These are phyloP conservation scores for Nemotelus pantherinus DNA, from an alignment of 2,888 invertebrate species.

Conservation along the genomic window DNA sequence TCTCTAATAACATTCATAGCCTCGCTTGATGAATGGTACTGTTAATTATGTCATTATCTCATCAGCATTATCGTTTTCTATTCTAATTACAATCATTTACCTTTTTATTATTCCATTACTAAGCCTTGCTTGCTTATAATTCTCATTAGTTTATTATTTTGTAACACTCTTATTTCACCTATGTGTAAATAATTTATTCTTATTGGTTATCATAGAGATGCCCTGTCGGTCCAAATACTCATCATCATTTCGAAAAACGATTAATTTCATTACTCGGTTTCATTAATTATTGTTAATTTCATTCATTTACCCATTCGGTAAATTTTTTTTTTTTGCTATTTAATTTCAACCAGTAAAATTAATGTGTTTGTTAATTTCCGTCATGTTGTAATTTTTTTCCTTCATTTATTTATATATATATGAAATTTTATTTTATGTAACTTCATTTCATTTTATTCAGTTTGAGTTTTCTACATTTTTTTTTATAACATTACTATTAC, in stretches of 20 bases:
- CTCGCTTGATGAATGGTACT: slow-evolving; percentile 49
- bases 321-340: too few relatives aligned
- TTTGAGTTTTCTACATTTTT: background rate
- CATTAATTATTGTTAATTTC: slow-evolving; percentile 49
- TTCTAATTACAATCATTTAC: slow-evolving; percentile 7
- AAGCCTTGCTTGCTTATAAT: background rate
- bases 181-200: slow-evolving; percentile 27
- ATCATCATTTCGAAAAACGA: slow-evolving; percentile 33
- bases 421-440: slow-evolving; percentile 6
- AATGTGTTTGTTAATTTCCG: slow-evolving; percentile 32
- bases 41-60: slow-evolving; percentile 45
- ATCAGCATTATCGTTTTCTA: slow-evolving; percentile 22
- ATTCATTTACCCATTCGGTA: slow-evolving; percentile 38
- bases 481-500: slow-evolving; percentile 47
- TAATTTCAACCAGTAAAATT: too few relatives aligned
- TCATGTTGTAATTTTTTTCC: slow-evolving; percentile 46
- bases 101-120: slow-evolving; percentile 1
- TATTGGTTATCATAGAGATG: slow-evolving; percentile 41
- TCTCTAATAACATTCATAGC: slow-evolving; percentile 43
- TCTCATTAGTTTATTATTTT: background rate
- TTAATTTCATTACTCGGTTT: background rate
- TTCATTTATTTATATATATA: slow-evolving; percentile 39
- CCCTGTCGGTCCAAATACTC: slow-evolving; percentile 47
- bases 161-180: slow-evolving; percentile 29
- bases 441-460: background rate